A percentile compares a stretch with the other conserved stretches of the same genome.
Evolutionary conservation across 2,888 invertebrate species (phyloP).

Genomic region (Tuta absoluta): DNA sequence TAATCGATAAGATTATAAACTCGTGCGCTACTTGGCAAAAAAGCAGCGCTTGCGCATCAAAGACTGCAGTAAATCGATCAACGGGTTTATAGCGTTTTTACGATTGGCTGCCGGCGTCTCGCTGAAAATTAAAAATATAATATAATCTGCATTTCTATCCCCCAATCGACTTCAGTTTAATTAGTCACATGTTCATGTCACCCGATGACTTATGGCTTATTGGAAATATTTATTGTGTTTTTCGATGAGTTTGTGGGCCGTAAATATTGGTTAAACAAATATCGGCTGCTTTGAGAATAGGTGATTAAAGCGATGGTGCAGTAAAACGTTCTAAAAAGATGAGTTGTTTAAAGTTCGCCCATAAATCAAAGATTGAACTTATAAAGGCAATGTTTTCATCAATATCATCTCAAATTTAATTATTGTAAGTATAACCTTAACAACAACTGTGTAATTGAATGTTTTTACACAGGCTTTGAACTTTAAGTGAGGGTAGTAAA

Average conservation of each 20-base stretch:
- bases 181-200: slow-evolving; percentile 60
- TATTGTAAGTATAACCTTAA: too few relatives aligned
- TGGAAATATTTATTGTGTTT: slow-evolving; percentile 39
- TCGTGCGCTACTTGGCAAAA: slow-evolving; percentile 20
- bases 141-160: slow-evolving; percentile 45
- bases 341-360: not conserved
- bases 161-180: slow-evolving; percentile 60
- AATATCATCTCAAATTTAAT: too few relatives aligned
- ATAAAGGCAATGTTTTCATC: not conserved
- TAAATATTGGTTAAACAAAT: slow-evolving; percentile 41
- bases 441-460: too few relatives aligned
- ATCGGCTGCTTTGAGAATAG: slow-evolving; percentile 42
- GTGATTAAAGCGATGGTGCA: slow-evolving; percentile 32
- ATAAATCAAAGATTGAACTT: not conserved
- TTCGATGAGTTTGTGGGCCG: slow-evolving; percentile 30
- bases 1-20: slow-evolving; percentile 7
- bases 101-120: slow-evolving; percentile 42
- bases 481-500: too few relatives aligned
- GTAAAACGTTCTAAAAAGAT: not conserved
- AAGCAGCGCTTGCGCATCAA: slow-evolving; percentile 34
- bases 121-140: slow-evolving; percentile 52
- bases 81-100: slow-evolving; percentile 50
- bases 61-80: slow-evolving; percentile 50
- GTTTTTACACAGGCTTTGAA: too few relatives aligned
- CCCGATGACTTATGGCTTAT: slow-evolving; percentile 66